Conservation (phyloP, 2,113 vertebrate species). For the Nothocercus julius region DNA sequence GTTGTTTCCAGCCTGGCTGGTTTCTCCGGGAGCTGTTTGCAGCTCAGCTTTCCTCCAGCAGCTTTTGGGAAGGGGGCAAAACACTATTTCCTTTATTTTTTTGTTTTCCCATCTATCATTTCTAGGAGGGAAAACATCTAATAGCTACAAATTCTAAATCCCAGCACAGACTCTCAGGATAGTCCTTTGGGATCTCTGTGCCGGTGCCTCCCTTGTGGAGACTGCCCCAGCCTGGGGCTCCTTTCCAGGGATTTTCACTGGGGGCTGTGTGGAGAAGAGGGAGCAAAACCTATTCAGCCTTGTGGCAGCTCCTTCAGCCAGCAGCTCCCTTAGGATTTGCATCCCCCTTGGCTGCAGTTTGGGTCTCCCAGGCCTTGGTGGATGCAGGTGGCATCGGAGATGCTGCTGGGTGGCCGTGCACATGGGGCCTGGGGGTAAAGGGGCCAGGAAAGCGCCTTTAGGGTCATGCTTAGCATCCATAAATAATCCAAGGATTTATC, state of each 20-base stretch:
- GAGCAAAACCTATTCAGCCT: not conserved
- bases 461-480: not conserved
- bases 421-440: not conserved
- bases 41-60: not conserved
- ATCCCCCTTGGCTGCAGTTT: not conserved
- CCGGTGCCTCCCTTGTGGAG: not conserved
- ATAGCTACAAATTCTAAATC: not conserved
- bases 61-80: not conserved
- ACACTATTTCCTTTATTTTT: not conserved
- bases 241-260: not conserved
- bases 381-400: not conserved
- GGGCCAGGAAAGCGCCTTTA: not conserved
- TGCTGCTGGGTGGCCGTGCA: not conserved
- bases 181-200: not conserved
- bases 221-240: not conserved
- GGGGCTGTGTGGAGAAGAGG: not conserved
- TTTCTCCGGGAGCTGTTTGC: not conserved
- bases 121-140: not conserved
- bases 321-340: not conserved
- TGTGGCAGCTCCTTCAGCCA: accelerated
- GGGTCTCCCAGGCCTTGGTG: accelerated
- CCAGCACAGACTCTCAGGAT: accelerated
- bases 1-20: not conserved
- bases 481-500: not conserved
- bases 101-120: not conserved